phyloP scores from a whole-genome alignment of 64 coral and sea anemone species.

The Cladopsammia gracilis region DNA sequence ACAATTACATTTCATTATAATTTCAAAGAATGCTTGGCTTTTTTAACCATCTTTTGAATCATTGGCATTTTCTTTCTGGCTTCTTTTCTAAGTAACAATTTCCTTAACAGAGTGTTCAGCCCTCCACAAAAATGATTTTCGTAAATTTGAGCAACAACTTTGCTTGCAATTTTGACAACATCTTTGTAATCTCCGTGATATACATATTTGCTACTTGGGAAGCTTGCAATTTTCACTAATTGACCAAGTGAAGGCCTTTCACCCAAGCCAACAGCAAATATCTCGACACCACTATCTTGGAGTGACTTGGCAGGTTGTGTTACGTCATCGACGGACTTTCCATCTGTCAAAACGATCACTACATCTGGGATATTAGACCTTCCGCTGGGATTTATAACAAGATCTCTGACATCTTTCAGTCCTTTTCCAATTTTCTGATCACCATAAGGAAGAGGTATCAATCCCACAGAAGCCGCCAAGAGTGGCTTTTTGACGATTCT shows the following conservation, averaged over 20 bases:
- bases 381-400: slow-evolving; percentile 24
- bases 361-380: slow-evolving; percentile 31
- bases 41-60: background rate
- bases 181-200: slow-evolving; percentile 46
- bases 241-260: slow-evolving; percentile 14
- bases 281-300: slow-evolving; percentile 5
- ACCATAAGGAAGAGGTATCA: slow-evolving; percentile 51
- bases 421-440: slow-evolving; percentile 43
- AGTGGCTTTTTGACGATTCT: slow-evolving; percentile 36
- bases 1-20: background rate
- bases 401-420: slow-evolving; percentile 3
- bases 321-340: slow-evolving; percentile 43
- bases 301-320: background rate
- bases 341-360: slow-evolving; percentile 49
- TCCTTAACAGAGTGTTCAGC: slow-evolving; percentile 9
- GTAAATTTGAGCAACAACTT: slow-evolving; percentile 53
- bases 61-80: background rate
- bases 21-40: background rate
- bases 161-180: slow-evolving; percentile 20
- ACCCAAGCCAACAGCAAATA: slow-evolving; percentile 63
- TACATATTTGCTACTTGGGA: slow-evolving; percentile 24
- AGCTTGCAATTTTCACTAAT: slow-evolving; percentile 50
- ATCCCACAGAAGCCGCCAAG: slow-evolving; percentile 15
- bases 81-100: background rate
- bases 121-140: slow-evolving; percentile 55